phyloP scores from a whole-genome alignment of 2,888 invertebrate species.

The Bombylius discolor region DNA sequence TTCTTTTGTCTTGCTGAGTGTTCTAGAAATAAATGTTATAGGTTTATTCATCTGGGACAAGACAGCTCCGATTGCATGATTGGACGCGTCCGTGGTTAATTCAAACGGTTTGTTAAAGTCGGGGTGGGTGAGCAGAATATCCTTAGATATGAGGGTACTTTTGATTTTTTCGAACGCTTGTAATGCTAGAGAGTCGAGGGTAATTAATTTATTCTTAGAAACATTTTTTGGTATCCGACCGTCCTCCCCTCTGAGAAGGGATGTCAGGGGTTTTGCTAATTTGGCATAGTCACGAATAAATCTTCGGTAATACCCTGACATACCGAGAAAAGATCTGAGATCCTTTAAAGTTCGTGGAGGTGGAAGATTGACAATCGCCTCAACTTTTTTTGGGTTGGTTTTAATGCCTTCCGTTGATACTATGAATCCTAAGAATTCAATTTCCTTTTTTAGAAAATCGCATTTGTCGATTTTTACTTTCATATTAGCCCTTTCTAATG shows the following conservation, averaged over 20 bases:
- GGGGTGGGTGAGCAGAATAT: not conserved
- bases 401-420: slow-evolving; percentile 17
- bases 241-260: slow-evolving; percentile 14
- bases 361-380: slow-evolving; percentile 15
- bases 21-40: not conserved
- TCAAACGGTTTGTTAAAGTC: not conserved
- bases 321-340: slow-evolving; percentile 13
- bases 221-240: slow-evolving; percentile 1
- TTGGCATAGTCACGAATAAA: slow-evolving; percentile 16
- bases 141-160: not conserved
- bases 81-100: slow-evolving; percentile 9
- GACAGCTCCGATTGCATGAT: not conserved
- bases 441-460: slow-evolving; percentile 20
- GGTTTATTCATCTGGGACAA: not conserved
- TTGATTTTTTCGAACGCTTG: not conserved
- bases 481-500: slow-evolving; percentile 6
- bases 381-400: slow-evolving; percentile 18
- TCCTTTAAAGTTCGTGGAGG: slow-evolving; percentile 13
- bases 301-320: slow-evolving; percentile 15
- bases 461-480: slow-evolving; percentile 11
- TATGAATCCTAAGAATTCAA: slow-evolving; percentile 25
- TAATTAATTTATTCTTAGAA: slow-evolving; percentile 10
- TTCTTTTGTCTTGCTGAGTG: not conserved
- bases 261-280: slow-evolving; percentile 16
- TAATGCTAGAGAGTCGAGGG: not conserved